phyloP scores from a whole-genome alignment of 2,113 vertebrate genomes.

The Aleadryas rufinucha region DNA sequence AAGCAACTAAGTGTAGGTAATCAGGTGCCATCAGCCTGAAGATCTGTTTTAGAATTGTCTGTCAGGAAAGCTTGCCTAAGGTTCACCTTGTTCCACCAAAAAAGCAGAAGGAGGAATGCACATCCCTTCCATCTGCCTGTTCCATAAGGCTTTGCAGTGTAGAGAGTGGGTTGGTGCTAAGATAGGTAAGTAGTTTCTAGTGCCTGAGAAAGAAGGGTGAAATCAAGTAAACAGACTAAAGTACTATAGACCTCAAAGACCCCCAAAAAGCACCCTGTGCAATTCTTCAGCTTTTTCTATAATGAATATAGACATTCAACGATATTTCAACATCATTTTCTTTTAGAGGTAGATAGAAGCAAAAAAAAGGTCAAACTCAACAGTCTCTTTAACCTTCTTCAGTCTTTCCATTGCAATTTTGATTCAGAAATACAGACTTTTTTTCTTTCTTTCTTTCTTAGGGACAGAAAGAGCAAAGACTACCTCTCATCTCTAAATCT shows the following conservation, averaged over 20 bases:
- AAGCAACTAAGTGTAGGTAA: slow-evolving; percentile 43
- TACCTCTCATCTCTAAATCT: neutral
- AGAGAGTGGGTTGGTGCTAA: neutral
- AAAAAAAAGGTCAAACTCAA: neutral
- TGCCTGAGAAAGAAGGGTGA: neutral
- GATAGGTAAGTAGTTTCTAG: neutral
- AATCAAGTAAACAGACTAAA: neutral
- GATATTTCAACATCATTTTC: neutral
- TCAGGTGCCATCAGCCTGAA: neutral
- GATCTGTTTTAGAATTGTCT: neutral
- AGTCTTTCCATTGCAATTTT: neutral
- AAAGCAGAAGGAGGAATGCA: neutral
- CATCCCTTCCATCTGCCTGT: neutral
- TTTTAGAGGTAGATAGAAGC: neutral
- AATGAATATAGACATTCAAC: neutral
- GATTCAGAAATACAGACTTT: neutral
- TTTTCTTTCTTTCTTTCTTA: neutral
- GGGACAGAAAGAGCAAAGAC: neutral
- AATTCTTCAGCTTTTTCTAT: neutral
- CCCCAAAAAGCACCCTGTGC: neutral
- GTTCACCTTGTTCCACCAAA: neutral
- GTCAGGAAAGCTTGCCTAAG: neutral
- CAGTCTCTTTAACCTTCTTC: neutral
- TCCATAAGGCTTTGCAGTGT: neutral
- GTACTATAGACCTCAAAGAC: neutral